Base-by-base conservation (phyloP, 2,888 invertebrate genomes). In the Orthosia incerta region DNA sequence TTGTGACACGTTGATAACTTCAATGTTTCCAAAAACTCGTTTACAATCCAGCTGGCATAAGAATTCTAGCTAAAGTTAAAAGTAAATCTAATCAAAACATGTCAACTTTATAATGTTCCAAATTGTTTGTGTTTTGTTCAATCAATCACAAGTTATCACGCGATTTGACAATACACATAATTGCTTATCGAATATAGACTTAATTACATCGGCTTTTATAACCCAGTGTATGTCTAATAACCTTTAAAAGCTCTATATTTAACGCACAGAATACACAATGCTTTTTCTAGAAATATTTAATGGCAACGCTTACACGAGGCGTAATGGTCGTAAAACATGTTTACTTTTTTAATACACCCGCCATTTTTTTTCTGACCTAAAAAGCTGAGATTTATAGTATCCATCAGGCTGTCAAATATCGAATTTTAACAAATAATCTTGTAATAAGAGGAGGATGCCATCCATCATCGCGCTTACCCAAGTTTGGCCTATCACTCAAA, bases 351-450 rank as follows among this genome's bases (percentile, higher is more conserved):
- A 68, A 68, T 26, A 64, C 20, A 65, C 13, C 71, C 70, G 57
- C 83, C 66, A 55, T 66, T 57, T 78, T 80, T 70, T 81, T 69
- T 60, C 13, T 64, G 56, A 62, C 67, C 67, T 74, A 64, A 71
- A 83, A 82, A 80, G 70, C 59, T 31, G 82, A 70, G 74, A 84
- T 82, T 84, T 71, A 71, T 77, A 71, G 70, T 73, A 73, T 73
- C 85, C 72, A 79, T 74, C 79, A 76, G 68, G 46, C 68, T 85
- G 80, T 85, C 80, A 66, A 79, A 83, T 79, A 76, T 85, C 74
- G 71, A 83, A 86, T 83, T 83, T 80, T 76, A 74, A 86, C 86
- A 81, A 86, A 83, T 85, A 85, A 79, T 79, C 76, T 51, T 51
- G 75, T 67, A 77, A 81, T 82, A 78, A 72, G 70, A 83, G 20